These are phyloP conservation scores for Caenorhabditis zanzibari DNA, from an alignment of 2,888 invertebrate species.

Conservation along the genomic window DNA sequence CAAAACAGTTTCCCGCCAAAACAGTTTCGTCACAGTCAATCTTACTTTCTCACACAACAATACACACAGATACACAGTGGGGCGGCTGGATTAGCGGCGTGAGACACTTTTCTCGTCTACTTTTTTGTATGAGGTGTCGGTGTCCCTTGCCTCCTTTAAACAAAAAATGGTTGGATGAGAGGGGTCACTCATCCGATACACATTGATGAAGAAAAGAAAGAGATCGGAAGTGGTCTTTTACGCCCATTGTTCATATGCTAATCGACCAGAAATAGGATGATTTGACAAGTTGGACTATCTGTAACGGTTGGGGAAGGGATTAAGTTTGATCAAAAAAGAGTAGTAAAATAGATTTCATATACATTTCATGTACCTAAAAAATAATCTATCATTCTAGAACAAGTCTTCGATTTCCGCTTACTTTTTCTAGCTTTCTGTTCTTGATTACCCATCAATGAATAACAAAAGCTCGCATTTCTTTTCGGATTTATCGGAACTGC, in stretches of 20 bases:
- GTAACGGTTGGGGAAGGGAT: too few relatives aligned
- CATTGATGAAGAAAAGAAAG: neutral
- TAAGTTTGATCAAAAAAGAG: too few relatives aligned
- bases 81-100: constrained; percentile 55
- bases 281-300: too few relatives aligned
- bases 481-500: too few relatives aligned
- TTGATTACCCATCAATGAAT: too few relatives aligned
- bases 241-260: constrained; percentile 24
- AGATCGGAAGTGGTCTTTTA: constrained; percentile 8
- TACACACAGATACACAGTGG: constrained; percentile 9
- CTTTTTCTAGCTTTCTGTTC: too few relatives aligned
- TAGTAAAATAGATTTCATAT: too few relatives aligned
- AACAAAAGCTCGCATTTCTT: too few relatives aligned
- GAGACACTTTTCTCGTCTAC: constrained; percentile 31
- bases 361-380: too few relatives aligned
- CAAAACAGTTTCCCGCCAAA: neutral
- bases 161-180: constrained; percentile 4
- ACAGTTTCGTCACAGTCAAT: constrained; percentile 21
- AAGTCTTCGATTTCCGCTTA: too few relatives aligned
- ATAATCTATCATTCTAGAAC: too few relatives aligned
- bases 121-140: constrained; percentile 32
- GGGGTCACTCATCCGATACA: constrained; percentile 15
- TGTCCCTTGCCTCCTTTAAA: constrained; percentile 21
- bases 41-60: constrained; percentile 7
- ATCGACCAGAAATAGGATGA: too few relatives aligned